A percentile compares a stretch with the other conserved stretches of the same genome.
Conservation (phyloP, 2,113 vertebrate genomes). For the Psittacara wagleri region DNA sequence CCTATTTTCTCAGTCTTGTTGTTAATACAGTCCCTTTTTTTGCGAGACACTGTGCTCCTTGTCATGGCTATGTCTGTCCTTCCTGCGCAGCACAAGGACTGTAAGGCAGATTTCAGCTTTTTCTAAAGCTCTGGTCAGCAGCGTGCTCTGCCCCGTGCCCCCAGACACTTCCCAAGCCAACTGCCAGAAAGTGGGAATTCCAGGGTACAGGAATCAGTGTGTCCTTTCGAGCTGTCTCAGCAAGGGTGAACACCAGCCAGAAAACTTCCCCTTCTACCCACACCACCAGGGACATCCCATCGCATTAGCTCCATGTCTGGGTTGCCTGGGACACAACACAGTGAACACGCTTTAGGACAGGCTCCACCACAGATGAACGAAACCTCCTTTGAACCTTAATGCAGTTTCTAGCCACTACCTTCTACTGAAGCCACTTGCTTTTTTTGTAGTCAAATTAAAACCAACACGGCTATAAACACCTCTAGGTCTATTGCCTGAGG, state of each 20-base stretch:
- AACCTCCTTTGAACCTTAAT: background rate
- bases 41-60: background rate
- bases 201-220: background rate
- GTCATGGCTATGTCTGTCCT: background rate
- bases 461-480: background rate
- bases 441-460: background rate
- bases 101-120: background rate
- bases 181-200: background rate
- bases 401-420: background rate
- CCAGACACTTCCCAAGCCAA: background rate
- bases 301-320: background rate
- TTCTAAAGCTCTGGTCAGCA: background rate
- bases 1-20: background rate
- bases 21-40: background rate
- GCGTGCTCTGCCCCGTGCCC: fast-evolving
- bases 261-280: background rate
- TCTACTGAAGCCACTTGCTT: background rate
- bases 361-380: background rate
- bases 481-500: background rate
- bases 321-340: background rate
- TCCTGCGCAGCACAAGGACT: background rate
- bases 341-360: background rate
- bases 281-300: background rate
- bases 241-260: fast-evolving
- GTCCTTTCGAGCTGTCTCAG: background rate